Conservation (phyloP, 1,140 invertebrate species). For the Sarcophaga bullata region DNA sequence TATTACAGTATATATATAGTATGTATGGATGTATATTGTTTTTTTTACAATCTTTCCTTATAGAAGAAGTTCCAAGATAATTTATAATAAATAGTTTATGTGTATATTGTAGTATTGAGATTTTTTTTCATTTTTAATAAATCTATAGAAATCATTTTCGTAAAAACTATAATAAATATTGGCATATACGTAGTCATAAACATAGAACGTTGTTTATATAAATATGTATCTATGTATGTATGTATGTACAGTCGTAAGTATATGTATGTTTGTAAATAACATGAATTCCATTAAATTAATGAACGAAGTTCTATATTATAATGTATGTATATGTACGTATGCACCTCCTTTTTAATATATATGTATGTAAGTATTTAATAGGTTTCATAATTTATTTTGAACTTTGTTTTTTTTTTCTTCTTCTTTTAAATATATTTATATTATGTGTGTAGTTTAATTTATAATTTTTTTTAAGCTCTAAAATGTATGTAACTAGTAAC, state of each 20-base stretch:
- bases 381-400: no score
- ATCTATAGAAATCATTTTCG: neutral
- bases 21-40: slow-evolving; percentile 17
- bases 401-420: no score
- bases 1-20: neutral
- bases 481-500: slow-evolving; percentile 14
- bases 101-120: slow-evolving; percentile 9
- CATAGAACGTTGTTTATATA: no score
- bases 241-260: no score
- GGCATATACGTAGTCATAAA: neutral
- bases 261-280: neutral
- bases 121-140: neutral
- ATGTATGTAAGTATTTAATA: no score
- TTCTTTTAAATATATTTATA: no score
- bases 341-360: no score
- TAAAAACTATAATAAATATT: slow-evolving; percentile 25
- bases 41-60: neutral
- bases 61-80: slow-evolving; percentile 13
- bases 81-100: neutral
- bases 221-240: no score
- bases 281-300: neutral
- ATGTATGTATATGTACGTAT: no score
- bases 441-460: no score
- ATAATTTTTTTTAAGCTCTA: neutral
- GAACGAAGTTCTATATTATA: neutral